These are phyloP conservation scores for Catotricha subobsoleta DNA, from an alignment of 2,888 invertebrate species.

Conservation along the genomic window DNA sequence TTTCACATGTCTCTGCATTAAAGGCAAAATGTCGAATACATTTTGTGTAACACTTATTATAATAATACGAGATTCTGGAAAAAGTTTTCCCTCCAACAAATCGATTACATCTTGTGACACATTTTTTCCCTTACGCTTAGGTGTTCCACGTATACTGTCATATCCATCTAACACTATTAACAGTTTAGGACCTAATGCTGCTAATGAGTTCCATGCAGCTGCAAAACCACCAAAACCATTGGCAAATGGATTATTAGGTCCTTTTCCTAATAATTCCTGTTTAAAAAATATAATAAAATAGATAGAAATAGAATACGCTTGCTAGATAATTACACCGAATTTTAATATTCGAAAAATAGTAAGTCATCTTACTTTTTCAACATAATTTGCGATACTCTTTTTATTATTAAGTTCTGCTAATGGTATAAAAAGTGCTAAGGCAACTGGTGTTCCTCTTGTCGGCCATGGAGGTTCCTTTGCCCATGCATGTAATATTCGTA, in stretches of 20 bases:
- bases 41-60: conserved; percentile 31
- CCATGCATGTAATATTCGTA: conserved; percentile 37
- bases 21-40: conserved; percentile 25
- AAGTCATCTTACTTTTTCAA: conserved; percentile 17
- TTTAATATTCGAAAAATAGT: not conserved
- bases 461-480: conserved; percentile 29
- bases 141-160: conserved; percentile 26
- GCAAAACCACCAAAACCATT: conserved; percentile 21
- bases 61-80: conserved; percentile 34
- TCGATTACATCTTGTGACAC: conserved; percentile 31
- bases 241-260: conserved; percentile 19
- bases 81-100: conserved; percentile 34
- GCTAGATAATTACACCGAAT: not conserved
- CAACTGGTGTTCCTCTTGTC: conserved; percentile 28
- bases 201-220: conserved; percentile 30
- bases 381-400: conserved; percentile 22
- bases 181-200: conserved; percentile 30
- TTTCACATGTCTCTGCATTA: conserved; percentile 32
- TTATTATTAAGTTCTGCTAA: conserved; percentile 30
- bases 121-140: conserved; percentile 25
- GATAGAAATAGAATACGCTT: not conserved
- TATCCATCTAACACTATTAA: conserved; percentile 36
- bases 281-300: conserved; percentile 1
- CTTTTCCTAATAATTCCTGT: conserved; percentile 31
- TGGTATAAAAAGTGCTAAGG: conserved; percentile 33